These are phyloP conservation scores for Cyclura pinguis DNA, from an alignment of 2,797 vertebrate species.

Conservation along the genomic window DNA sequence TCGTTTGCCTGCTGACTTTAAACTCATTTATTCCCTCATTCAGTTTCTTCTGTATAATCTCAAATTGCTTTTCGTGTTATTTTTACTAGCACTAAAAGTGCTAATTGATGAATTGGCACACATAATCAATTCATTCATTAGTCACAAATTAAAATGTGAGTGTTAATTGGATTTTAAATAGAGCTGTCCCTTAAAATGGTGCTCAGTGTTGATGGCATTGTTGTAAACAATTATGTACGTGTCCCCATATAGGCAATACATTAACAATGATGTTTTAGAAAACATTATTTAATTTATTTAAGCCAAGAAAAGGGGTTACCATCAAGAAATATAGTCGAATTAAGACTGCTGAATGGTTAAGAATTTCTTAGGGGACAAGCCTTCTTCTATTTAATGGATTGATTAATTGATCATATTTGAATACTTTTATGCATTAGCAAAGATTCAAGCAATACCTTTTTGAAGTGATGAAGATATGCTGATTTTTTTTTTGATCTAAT, in stretches of 20 bases:
- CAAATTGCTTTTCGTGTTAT: constrained; percentile 26
- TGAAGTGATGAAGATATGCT: not conserved
- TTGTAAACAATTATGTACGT: constrained; percentile 36
- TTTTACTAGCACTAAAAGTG: constrained; percentile 25
- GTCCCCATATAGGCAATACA: constrained; percentile 9
- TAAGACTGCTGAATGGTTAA: not conserved
- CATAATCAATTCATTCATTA: constrained; percentile 47
- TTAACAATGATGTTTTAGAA: constrained; percentile 16
- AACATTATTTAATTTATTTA: constrained; percentile 21
- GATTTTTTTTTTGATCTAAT: not conserved
- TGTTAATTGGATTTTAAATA: constrained; percentile 43
- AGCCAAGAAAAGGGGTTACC: constrained; percentile 22
- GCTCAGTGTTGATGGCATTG: constrained; percentile 8
- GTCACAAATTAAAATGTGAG: constrained; percentile 40
- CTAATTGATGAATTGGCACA: constrained; percentile 37
- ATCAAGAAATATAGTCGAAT: constrained; percentile 15
- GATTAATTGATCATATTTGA: not conserved
- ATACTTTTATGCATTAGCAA: constrained; percentile 1
- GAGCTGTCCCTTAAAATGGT: constrained; percentile 38
- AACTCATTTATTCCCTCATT: constrained; percentile 18
- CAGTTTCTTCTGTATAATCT: constrained; percentile 13
- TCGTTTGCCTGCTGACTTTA: not conserved
- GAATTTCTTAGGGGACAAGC: not conserved
- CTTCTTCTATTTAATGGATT: not conserved
- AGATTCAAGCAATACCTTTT: not conserved